Conservation (phyloP, 2,888 invertebrate species). For the Torymus tubicola region DNA sequence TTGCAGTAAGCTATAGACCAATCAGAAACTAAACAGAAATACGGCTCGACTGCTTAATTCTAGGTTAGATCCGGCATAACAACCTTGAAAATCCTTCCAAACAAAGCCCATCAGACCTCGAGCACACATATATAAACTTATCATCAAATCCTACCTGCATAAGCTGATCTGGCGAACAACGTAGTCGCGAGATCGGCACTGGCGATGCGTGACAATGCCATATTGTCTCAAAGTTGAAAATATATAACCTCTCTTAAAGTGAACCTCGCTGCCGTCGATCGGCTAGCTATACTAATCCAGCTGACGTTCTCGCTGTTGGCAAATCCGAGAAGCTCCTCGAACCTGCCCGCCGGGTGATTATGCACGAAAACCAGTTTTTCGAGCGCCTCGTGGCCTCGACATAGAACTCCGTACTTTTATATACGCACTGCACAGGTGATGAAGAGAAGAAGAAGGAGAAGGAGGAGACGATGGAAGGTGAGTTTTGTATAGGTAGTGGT, state of each 20-base stretch:
- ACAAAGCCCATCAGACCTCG: no score
- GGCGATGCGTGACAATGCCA: constrained; percentile 47
- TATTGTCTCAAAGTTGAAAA: not conserved
- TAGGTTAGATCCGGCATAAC: no score
- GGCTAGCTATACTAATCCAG: not conserved
- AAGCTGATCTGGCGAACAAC: constrained; percentile 29
- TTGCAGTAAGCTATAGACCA: no score
- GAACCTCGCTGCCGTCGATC: not conserved
- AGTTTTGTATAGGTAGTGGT: no score
- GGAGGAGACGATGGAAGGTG: no score
- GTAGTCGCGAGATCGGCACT: constrained; percentile 26
- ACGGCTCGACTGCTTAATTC: no score
- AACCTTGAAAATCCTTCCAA: no score
- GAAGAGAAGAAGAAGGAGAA: no score
- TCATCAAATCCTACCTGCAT: constrained; percentile 31
- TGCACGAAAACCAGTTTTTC: constrained; percentile 39
- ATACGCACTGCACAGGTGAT: not conserved
- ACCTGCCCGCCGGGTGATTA: not conserved
- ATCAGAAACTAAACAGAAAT: no score
- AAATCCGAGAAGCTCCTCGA: not conserved
- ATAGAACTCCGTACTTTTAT: constrained; percentile 16
- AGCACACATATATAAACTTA: no score
- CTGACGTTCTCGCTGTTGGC: not conserved
- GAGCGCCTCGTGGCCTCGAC: constrained; percentile 9
- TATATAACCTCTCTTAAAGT: not conserved